Conservation (phyloP, 1,140 invertebrate genomes). For the Matsumurasca onukii region DNA sequence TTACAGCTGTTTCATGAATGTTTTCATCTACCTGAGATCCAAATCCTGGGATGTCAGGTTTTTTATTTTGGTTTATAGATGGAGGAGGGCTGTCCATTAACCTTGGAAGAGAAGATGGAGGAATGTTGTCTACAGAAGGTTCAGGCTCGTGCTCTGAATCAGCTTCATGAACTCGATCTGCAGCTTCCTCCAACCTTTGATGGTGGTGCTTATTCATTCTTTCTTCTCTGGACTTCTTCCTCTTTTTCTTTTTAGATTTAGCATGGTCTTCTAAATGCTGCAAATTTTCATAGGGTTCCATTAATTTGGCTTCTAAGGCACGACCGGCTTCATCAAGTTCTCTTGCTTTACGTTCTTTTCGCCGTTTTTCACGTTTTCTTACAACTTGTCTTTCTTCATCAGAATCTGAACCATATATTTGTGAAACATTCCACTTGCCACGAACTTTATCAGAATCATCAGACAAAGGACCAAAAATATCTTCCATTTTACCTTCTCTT, state of each 20-base stretch:
- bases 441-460: conserved; percentile 59
- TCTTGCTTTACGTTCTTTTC: conserved; percentile 57
- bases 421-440: conserved; percentile 45
- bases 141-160: conserved; percentile 36
- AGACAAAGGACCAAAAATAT: conserved; percentile 82
- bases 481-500: conserved; percentile 77
- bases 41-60: conserved; percentile 69
- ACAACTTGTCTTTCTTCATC: conserved; percentile 45
- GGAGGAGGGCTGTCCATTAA: conserved; percentile 50
- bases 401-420: conserved; percentile 48
- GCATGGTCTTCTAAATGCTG: conserved; percentile 41
- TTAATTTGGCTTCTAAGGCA: conserved; percentile 74
- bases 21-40: conserved; percentile 61
- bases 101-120: conserved; percentile 48
- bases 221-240: conserved; percentile 79
- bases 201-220: conserved; percentile 65
- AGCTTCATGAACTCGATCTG: conserved; percentile 30
- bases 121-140: neutral
- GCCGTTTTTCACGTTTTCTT: conserved; percentile 66
- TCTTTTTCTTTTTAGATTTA: conserved; percentile 71
- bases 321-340: conserved; percentile 77
- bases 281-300: conserved; percentile 49
- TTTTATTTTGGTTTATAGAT: conserved; percentile 43
- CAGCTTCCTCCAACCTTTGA: conserved; percentile 47
- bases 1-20: conserved; percentile 77